Evolutionary conservation across 1,140 invertebrate genomes (phyloP).

Genomic region (Nixonia krombeini): DNA sequence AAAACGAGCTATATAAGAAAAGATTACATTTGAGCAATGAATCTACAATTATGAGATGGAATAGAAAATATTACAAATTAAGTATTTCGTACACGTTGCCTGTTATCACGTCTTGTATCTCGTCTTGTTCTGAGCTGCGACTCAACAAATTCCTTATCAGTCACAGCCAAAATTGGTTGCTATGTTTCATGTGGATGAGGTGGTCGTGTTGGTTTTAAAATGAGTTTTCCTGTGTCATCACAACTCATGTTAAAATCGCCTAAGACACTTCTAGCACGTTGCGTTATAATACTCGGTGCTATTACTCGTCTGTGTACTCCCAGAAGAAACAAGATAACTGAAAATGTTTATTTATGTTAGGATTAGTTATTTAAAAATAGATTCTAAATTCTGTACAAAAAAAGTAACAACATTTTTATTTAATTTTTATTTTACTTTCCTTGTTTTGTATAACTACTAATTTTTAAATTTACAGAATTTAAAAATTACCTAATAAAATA

Average conservation of each 20-base stretch:
- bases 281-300: slow-evolving; percentile 95
- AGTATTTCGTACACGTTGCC: not conserved
- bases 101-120: too few relatives aligned
- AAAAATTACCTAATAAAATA: slow-evolving; percentile 83
- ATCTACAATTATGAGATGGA: not conserved
- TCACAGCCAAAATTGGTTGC: slow-evolving; percentile 18
- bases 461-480: too few relatives aligned
- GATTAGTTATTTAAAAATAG: not conserved
- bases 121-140: too few relatives aligned
- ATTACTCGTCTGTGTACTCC: slow-evolving; percentile 97
- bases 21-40: not conserved
- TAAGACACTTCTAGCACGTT: slow-evolving; percentile 88
- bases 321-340: slow-evolving; percentile 88
- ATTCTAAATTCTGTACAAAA: not conserved
- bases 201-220: slow-evolving; percentile 81
- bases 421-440: too few relatives aligned
- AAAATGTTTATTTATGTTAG: slow-evolving; percentile 58
- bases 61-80: not conserved
- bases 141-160: too few relatives aligned
- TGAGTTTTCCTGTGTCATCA: slow-evolving; percentile 94
- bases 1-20: not conserved
- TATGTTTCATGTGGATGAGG: slow-evolving; percentile 66
- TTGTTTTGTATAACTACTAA: too few relatives aligned
- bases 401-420: too few relatives aligned
- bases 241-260: slow-evolving; percentile 98